These are phyloP conservation scores for Pseudonaja textilis DNA, from an alignment of 2,113 vertebrate genomes.

Conservation along the genomic window DNA sequence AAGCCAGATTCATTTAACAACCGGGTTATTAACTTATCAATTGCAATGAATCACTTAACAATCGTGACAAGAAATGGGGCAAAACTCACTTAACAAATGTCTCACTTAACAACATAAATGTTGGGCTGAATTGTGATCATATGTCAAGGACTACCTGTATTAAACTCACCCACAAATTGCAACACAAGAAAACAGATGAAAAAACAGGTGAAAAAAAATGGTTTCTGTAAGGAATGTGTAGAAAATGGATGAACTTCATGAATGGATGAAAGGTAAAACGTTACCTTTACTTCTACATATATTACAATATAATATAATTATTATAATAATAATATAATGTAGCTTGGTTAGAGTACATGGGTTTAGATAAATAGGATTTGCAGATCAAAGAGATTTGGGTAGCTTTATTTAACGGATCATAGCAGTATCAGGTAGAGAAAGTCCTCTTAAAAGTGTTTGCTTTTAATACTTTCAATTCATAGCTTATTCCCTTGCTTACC, in stretches of 20 bases:
- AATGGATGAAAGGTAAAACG: not conserved
- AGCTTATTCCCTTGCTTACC: constrained; percentile 31
- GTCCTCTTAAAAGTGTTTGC: not conserved
- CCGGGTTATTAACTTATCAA: not conserved
- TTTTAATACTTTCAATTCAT: not conserved
- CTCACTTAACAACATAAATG: not conserved
- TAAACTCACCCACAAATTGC: not conserved
- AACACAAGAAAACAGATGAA: not conserved
- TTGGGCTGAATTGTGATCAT: not conserved
- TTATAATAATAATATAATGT: too few species aligned
- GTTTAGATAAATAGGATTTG: not conserved
- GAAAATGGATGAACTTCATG: not conserved
- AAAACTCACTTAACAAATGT: not conserved
- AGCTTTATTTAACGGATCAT: not conserved
- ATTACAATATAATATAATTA: not conserved
- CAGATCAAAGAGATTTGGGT: not conserved
- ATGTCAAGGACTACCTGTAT: not conserved
- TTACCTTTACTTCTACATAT: not conserved
- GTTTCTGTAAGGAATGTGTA: not conserved
- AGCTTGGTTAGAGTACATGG: not conserved
- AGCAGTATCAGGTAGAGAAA: not conserved
- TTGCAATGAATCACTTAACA: not conserved
- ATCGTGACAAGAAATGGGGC: not conserved
- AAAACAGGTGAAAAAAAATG: not conserved
- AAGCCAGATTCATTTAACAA: not conserved